phyloP scores from a whole-genome alignment of 1,140 invertebrate species.

The Camponotus vicinus region DNA sequence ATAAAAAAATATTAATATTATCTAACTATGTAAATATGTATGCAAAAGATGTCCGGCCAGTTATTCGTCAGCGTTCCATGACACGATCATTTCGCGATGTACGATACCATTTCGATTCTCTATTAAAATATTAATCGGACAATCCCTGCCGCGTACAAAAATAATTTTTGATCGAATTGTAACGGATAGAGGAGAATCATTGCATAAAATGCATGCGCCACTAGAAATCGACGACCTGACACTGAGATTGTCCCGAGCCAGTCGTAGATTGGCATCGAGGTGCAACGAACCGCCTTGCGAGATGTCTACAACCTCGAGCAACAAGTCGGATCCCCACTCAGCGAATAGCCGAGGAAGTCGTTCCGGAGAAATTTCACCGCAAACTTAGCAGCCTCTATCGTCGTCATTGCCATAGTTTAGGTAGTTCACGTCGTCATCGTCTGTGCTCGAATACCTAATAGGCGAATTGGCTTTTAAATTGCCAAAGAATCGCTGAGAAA shows the following conservation, averaged over 20 bases:
- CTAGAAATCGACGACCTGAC: slow-evolving; percentile 70
- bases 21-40: too few species aligned
- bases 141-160: background rate
- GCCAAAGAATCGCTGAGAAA: slow-evolving; percentile 57
- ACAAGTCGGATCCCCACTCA: slow-evolving; percentile 58
- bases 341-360: slow-evolving; percentile 60
- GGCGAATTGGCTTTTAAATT: slow-evolving; percentile 53
- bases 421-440: background rate
- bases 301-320: slow-evolving; percentile 71
- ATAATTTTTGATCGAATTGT: slow-evolving; percentile 4
- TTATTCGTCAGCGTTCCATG: background rate
- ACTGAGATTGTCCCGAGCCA: slow-evolving; percentile 67
- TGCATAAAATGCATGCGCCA: slow-evolving; percentile 30
- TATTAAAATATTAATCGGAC: background rate
- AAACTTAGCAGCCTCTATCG: slow-evolving; percentile 71
- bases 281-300: slow-evolving; percentile 69
- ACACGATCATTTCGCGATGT: background rate
- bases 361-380: slow-evolving; percentile 80
- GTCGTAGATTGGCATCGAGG: slow-evolving; percentile 61
- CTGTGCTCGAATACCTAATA: slow-evolving; percentile 65
- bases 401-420: slow-evolving; percentile 27
- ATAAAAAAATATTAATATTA: background rate
- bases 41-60: background rate
- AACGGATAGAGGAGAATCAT: background rate
- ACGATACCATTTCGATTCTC: background rate